A percentile compares a stretch with the other conserved stretches of the same genome.
Evolutionary conservation across 2,113 vertebrate species (phyloP).

Genomic region (Dicaeum eximium): DNA sequence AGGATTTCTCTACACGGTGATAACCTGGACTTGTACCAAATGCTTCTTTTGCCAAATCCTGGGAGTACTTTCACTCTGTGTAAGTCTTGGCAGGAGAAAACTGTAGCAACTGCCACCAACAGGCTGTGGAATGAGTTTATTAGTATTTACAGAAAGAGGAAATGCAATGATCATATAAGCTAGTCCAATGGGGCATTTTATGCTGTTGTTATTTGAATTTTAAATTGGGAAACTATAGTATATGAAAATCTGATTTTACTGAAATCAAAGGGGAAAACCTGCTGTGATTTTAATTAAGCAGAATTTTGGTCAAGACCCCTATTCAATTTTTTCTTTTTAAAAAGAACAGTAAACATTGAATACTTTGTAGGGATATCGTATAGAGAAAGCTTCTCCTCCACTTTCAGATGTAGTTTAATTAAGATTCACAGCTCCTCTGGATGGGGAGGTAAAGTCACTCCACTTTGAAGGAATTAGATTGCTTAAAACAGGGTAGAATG

Average conservation of each 20-base stretch:
- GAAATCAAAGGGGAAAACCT: background rate
- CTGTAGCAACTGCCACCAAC: background rate
- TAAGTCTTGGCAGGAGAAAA: slow-evolving; percentile 10
- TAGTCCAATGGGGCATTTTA: background rate
- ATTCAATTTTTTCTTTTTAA: background rate
- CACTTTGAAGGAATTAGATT: background rate
- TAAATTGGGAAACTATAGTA: background rate
- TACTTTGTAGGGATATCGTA: background rate
- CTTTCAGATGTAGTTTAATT: background rate
- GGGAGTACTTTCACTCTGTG: background rate
- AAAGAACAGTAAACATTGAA: background rate
- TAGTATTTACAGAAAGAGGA: background rate
- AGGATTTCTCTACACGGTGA: background rate
- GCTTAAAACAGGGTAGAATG: background rate
- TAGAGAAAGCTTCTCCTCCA: background rate
- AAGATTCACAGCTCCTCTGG: background rate
- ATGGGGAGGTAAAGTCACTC: background rate
- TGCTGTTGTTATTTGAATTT: background rate
- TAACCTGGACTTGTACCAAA: background rate
- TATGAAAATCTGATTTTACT: background rate
- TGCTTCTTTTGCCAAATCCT: background rate
- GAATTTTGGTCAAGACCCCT: background rate
- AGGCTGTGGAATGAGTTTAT: background rate
- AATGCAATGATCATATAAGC: background rate
- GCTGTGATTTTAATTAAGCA: background rate